Evolutionary conservation across 2,888 invertebrate species (phyloP), one percentile per base, ranked within the genome.

Genomic region (Diaprepes abbreviatus): DNA sequence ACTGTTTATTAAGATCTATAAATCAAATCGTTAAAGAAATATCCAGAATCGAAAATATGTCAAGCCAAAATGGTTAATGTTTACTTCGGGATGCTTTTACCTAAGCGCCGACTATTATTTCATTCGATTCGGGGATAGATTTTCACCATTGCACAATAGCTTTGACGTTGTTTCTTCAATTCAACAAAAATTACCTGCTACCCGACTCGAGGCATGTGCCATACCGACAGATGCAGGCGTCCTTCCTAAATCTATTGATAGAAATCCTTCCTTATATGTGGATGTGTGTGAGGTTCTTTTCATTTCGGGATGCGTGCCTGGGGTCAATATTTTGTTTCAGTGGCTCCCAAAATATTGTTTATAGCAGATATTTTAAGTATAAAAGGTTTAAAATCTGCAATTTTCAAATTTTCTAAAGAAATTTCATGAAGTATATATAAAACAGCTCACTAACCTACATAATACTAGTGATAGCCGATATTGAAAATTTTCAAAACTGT

Each of bases 171-270:
- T 74, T 76, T 73, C 73, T 74, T 73, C 63, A 67, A 74, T 75
- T 73, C 74, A 75, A 59, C 64, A 70, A 64, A 74, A 76, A 75
- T 78, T 78, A 78, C 78, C 78, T 78, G 78, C 76, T 73, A 71
- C 71, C 65, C 75, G 76, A 76, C 73, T 69, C 67, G 72, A 71
- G 77, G 78, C 78, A 75, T 78, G 78, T 78, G 78, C 78, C 78
- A 74, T 76, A 75, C 74, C 76, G 76, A 74, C 78, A 77, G 78
- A 77, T 77, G 78, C 74, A 71, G 72, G 66, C 48, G 52, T 54
- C 50, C 50, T 54, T 60, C 54, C 67, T 31, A 21, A 31, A 55
- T 21, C 72, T 74, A 72, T 73, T 69, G 58, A 69, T 58, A 69
- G 35, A 68, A 63, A 57, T 63, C 57, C 36, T 62, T 68, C 71